Percentiles rank a stretch among this genome's conserved stretches.
phyloP scores from a whole-genome alignment of 2,888 invertebrate species.

The Eutolmus rufibarbis region DNA sequence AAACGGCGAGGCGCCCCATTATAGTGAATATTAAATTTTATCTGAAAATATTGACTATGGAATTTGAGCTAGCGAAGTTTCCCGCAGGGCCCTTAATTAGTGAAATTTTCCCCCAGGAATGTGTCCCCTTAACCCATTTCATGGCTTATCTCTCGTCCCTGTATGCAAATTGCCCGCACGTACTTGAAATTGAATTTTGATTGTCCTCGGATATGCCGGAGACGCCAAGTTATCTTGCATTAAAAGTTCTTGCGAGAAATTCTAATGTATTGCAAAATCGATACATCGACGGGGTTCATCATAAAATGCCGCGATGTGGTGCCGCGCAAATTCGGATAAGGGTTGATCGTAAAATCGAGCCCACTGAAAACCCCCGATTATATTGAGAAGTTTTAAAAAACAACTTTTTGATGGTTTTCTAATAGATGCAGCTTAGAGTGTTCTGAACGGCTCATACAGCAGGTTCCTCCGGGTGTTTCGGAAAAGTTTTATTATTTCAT shows the following conservation, averaged over 20 bases:
- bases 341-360: neutral
- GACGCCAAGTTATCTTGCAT: neutral
- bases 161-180: neutral
- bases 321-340: neutral
- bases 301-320: neutral
- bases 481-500: neutral
- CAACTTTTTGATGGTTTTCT: neutral
- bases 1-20: neutral
- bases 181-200: neutral
- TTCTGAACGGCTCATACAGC: neutral
- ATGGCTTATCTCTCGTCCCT: neutral
- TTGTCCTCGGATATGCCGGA: neutral
- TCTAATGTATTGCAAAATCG: neutral
- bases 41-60: neutral
- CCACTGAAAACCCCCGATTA: neutral
- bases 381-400: neutral
- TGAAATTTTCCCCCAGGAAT: neutral
- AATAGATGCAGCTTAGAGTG: neutral
- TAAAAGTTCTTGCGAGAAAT: neutral
- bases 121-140: neutral
- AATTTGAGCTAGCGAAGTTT: neutral
- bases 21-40: neutral
- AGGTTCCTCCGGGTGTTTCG: neutral
- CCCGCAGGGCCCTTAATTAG: neutral
- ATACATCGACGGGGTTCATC: neutral